phyloP scores from a whole-genome alignment of 2,797 vertebrate species.

The Rhinogobio ventralis region DNA sequence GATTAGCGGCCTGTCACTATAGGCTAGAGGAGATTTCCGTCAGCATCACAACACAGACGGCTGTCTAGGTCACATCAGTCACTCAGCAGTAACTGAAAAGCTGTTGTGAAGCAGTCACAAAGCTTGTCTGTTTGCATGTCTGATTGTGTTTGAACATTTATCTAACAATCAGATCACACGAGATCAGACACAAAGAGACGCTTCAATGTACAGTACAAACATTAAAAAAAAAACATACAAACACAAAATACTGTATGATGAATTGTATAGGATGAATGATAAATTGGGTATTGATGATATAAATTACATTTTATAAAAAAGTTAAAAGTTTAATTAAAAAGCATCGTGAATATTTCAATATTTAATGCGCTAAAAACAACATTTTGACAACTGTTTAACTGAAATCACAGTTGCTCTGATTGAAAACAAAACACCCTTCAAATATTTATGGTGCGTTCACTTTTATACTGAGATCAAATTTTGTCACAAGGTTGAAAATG shows the following conservation, averaged over 20 bases:
- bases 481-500: too few species aligned
- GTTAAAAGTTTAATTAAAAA: background rate
- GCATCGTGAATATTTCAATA: background rate
- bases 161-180: constrained; percentile 7
- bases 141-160: constrained; percentile 16
- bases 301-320: background rate
- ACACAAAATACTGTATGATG: background rate
- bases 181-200: constrained; percentile 22
- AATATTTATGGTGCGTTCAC: background rate
- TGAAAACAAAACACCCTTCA: background rate
- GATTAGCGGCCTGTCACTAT: constrained; percentile 46
- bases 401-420: background rate
- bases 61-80: constrained; percentile 28
- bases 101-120: constrained; percentile 11
- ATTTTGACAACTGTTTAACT: background rate
- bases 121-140: constrained; percentile 32
- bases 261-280: background rate
- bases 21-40: constrained; percentile 1
- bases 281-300: background rate
- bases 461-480: too few species aligned
- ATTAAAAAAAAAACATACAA: background rate
- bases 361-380: background rate
- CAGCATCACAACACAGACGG: constrained; percentile 4
- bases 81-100: constrained; percentile 29
- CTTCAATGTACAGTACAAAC: background rate